Percentiles rank a stretch among this genome's conserved stretches.
phyloP scores from a whole-genome alignment of 2,888 invertebrate species.

The Trileptium ribeirensis region DNA sequence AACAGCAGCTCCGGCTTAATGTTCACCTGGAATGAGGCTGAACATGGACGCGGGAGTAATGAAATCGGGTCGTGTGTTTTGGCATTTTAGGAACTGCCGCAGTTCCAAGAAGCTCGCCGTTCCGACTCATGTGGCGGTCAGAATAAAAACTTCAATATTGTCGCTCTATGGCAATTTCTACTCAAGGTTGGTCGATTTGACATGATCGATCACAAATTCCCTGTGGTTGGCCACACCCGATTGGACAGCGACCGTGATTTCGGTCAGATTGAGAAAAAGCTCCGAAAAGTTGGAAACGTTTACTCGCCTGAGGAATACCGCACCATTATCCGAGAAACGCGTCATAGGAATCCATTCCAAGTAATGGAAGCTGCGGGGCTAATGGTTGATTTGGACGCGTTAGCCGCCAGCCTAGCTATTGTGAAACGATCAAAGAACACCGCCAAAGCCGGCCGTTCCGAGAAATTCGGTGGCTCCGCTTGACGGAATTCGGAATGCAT shows the following conservation, averaged over 20 bases:
- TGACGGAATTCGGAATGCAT: not conserved
- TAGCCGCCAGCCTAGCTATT: too few relatives aligned
- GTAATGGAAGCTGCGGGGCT: not conserved
- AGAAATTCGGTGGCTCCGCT: not conserved
- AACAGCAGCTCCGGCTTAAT: too few relatives aligned
- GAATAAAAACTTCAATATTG: too few relatives aligned
- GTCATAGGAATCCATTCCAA: not conserved
- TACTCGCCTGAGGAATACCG: not conserved
- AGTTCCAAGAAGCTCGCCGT: too few relatives aligned
- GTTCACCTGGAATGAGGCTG: not conserved
- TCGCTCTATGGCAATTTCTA: not conserved
- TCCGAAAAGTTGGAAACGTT: not conserved
- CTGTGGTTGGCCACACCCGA: not conserved
- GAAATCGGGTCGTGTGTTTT: not conserved
- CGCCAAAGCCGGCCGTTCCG: too few relatives aligned
- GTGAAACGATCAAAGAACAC: too few relatives aligned
- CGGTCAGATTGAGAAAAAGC: not conserved
- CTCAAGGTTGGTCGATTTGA: not conserved
- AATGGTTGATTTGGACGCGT: too few relatives aligned
- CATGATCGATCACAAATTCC: not conserved
- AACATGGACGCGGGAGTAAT: not conserved
- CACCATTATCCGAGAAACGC: not conserved
- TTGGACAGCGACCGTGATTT: not conserved
- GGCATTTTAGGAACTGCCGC: not conserved
- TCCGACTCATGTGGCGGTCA: too few relatives aligned